Evolutionary conservation across 2,797 vertebrate genomes (phyloP), one percentile per base, ranked within the genome.

Genomic region (Agapornis canus): DNA sequence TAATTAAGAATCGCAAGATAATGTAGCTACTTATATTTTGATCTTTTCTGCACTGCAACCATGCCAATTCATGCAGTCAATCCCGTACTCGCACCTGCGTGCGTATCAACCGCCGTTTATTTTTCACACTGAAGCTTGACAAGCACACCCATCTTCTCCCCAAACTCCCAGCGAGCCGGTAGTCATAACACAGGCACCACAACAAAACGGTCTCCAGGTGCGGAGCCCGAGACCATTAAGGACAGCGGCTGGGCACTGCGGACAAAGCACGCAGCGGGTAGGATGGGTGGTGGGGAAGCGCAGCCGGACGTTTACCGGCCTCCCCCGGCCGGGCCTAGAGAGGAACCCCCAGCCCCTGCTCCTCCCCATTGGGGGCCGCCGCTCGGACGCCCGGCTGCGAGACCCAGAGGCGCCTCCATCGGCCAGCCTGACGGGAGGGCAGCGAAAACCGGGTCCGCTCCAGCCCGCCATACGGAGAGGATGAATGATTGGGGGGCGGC

Each of bases 21-120:
- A 6, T 0, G 0, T 0, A 49, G 26, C 35, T 61, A 13, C n/a
- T 61, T 6, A 19, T 0, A 25, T 51, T 64, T 75, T 7, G 2
- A 23, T 57, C 7, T 75, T 25, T 42, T 12, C 54, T 25, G 23
- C 49, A 23, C 4, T 1, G 42, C 48, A 57, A 52, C 26, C 8
- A 64, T 21, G 37, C 23, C 57, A 68, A 56, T 10, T 56, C 22
- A 49, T 4, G 23, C 83, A 54, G n/a, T 29, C 42, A 39, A 51
- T n/a, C 26, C 72, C 56, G 1, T 1, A 7, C 29, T 14, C 37
- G 1, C 4, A 40, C 15, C 21, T 6, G 37, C 10, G 26, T 3
- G 5, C 2, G 3, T 10, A 31, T 5, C 42, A 64, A 19, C 16
- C 13, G 5, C 57, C 4, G 15, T 9, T 51, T 26, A 13, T 82